Base-by-base conservation (phyloP, 2,888 invertebrate species). In the Allacma fusca region DNA sequence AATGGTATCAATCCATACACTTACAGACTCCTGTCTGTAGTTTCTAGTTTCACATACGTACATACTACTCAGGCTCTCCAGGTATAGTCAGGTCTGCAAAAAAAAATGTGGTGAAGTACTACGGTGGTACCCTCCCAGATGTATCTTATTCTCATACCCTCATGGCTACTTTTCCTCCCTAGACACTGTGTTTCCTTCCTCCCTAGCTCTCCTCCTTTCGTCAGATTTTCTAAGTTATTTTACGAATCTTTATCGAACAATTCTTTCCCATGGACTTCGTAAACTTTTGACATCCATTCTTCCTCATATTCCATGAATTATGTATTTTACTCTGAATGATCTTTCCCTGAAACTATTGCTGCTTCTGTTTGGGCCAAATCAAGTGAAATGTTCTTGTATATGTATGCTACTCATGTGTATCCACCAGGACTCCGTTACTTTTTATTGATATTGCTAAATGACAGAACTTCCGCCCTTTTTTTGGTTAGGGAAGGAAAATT, bases 321-420 rank as follows among this genome's bases (percentile, higher is more conserved):
- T 72, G 57, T 72, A 72, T 72, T 62, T 57, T 59, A 72, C 72
- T 62, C 29, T 72, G 50, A 71, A 57, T 72, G 28, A 72, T 71
- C 71, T 71, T 28, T 28, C 12, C 29, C 7, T 19, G n/a, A n/a
- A 50, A 1, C 5, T 16, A 50, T 50, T n/a, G 40, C 34, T 34
- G 9, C 50, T n/a, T n/a, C n/a, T n/a, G 16, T n/a, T 50, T 50
- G 50, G n/a, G 50, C 2, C 50, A 50, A 50, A 50, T 50, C 50
- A 50, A 19, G 50, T 12, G 19, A 50, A 50, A 50, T 13, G 19
- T 16, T 50, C 50, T 12, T 13, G 5, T 13, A 40, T 9, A 9
- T 9, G 5, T 9, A 13, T 40, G 13, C 7, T 13, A 40, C 5
- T 5, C 13, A 40, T 40, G 40, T 40, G 13, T 40, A 40, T 40